Conservation (phyloP, 2,888 invertebrate genomes). For the Listrodromus nycthemerus region DNA sequence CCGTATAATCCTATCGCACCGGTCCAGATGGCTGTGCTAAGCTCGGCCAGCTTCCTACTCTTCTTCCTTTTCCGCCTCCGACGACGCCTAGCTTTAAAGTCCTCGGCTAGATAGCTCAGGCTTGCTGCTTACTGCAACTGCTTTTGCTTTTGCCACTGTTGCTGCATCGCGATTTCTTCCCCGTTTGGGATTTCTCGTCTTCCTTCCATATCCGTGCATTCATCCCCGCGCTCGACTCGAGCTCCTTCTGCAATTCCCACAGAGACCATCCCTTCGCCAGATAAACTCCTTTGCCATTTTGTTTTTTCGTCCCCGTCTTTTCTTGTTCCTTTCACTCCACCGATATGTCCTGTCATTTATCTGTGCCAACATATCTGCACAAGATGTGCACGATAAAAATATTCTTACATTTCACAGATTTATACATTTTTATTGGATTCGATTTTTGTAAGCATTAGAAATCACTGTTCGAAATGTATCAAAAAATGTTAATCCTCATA, state of each 20-base stretch:
- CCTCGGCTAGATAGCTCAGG: constrained; percentile 53
- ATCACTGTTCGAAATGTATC: neutral
- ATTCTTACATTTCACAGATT: neutral
- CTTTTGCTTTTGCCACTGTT: constrained; percentile 32
- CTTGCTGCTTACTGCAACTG: constrained; percentile 51
- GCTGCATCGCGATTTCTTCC: constrained; percentile 47
- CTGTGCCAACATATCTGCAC: constrained; percentile 2
- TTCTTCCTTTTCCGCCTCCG: constrained; percentile 35
- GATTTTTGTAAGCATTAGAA: neutral
- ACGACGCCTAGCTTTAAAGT: constrained; percentile 68
- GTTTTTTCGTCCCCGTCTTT: neutral
- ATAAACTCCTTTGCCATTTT: constrained; percentile 13
- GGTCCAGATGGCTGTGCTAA: constrained; percentile 74
- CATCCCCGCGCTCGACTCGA: constrained; percentile 2
- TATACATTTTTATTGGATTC: neutral
- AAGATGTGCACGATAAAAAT: neutral
- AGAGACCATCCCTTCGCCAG: constrained; percentile 3
- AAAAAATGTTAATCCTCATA: neutral
- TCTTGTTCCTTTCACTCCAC: neutral
- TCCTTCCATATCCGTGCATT: constrained; percentile 16
- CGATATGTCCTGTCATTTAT: neutral
- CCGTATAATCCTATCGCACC: constrained; percentile 75
- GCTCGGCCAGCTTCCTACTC: constrained; percentile 62
- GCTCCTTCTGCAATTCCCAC: constrained; percentile 12
- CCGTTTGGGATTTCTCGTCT: constrained; percentile 46